phyloP scores from a whole-genome alignment of 2,888 invertebrate genomes.

The Pollenia amentaria region DNA sequence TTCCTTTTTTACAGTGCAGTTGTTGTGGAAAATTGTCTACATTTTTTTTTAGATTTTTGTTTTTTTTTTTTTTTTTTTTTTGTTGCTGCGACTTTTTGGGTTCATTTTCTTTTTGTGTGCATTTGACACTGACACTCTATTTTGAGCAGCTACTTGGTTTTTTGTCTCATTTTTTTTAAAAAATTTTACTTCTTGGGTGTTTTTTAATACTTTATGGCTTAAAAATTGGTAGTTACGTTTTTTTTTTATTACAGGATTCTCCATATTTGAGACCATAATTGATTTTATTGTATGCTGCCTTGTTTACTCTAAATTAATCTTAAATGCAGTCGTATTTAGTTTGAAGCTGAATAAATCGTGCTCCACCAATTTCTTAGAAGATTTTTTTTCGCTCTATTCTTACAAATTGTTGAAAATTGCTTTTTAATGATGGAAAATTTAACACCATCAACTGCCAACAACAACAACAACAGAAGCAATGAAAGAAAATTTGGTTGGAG shows the following conservation, averaged over 20 bases:
- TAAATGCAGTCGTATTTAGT: slow-evolving; percentile 23
- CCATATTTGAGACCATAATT: slow-evolving; percentile 17
- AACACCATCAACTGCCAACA: slow-evolving; percentile 67
- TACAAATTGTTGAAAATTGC: slow-evolving; percentile 75
- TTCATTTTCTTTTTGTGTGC: background rate
- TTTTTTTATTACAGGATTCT: background rate
- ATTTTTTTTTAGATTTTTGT: background rate
- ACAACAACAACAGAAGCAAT: slow-evolving; percentile 56
- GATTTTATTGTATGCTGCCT: slow-evolving; percentile 38
- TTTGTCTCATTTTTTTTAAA: slow-evolving; percentile 17
- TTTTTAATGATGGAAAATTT: slow-evolving; percentile 75
- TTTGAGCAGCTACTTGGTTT: background rate
- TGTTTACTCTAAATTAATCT: slow-evolving; percentile 50
- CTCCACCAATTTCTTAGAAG: slow-evolving; percentile 45
- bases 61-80: background rate
- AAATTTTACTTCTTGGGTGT: slow-evolving; percentile 25
- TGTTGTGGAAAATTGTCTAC: slow-evolving; percentile 40
- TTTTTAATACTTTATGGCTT: background rate
- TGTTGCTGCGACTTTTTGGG: background rate
- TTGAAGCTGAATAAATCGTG: slow-evolving; percentile 45
- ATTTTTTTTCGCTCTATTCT: slow-evolving; percentile 15
- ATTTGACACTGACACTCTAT: slow-evolving; percentile 51
- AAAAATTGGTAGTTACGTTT: slow-evolving; percentile 1
- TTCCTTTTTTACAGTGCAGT: background rate
- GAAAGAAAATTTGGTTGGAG: slow-evolving; percentile 21